phyloP scores from a whole-genome alignment of 1,140 invertebrate genomes.

The Pachyrhynchus sulphureomaculatus region DNA sequence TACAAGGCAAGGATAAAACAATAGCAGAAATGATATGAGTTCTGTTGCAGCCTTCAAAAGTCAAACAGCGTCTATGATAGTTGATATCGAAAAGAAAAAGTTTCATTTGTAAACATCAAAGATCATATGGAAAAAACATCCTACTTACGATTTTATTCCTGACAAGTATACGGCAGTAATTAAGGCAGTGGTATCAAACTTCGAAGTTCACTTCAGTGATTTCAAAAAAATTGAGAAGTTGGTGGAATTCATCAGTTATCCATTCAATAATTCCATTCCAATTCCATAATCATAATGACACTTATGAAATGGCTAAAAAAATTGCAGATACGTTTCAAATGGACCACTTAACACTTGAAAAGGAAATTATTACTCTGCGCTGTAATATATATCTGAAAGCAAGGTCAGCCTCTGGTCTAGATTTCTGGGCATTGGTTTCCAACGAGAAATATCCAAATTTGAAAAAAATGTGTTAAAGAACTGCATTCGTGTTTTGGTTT shows the following conservation, averaged over 20 bases:
- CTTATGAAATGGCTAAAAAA: slow-evolving; percentile 19
- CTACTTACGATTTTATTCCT: slow-evolving; percentile 16
- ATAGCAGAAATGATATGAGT: slow-evolving; percentile 40
- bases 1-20: not conserved
- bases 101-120: too few species aligned
- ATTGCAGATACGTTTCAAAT: slow-evolving; percentile 19
- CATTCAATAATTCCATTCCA: slow-evolving; percentile 17
- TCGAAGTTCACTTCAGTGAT: slow-evolving; percentile 13
- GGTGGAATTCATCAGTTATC: slow-evolving; percentile 23
- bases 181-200: slow-evolving; percentile 14
- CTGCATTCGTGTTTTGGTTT: slow-evolving; percentile 24
- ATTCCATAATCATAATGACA: not conserved
- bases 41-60: slow-evolving; percentile 10
- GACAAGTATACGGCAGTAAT: slow-evolving; percentile 9
- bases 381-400: too few species aligned
- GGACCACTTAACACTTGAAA: too few species aligned
- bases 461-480: slow-evolving; percentile 26
- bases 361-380: too few species aligned
- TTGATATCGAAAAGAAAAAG: slow-evolving; percentile 11
- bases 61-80: slow-evolving; percentile 18
- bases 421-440: slow-evolving; percentile 19
- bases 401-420: slow-evolving; percentile 10
- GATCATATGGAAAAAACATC: too few species aligned
- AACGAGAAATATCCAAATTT: slow-evolving; percentile 24
- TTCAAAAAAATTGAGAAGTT: slow-evolving; percentile 13